These are phyloP conservation scores for Eremophila alpestris DNA, from an alignment of 2,797 vertebrate genomes.

Conservation along the genomic window DNA sequence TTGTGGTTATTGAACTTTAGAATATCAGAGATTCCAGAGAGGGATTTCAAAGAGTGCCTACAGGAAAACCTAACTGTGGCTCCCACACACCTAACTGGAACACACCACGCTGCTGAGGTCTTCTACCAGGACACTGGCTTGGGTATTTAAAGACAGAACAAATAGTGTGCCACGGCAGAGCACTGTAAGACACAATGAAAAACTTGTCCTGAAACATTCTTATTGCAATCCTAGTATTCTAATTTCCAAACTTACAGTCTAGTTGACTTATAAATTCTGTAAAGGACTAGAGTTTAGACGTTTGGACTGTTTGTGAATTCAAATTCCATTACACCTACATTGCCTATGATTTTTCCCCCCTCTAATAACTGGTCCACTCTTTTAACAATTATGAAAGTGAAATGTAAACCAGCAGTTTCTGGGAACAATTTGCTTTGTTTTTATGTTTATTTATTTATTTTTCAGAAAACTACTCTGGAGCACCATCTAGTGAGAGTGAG, in stretches of 20 bases:
- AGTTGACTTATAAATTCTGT: background rate
- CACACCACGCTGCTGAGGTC: background rate
- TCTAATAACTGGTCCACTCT: background rate
- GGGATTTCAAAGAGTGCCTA: background rate
- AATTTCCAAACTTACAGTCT: background rate
- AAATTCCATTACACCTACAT: background rate
- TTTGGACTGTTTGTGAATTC: background rate
- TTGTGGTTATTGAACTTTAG: background rate
- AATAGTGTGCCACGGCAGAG: background rate
- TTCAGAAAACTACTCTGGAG: constrained; percentile 29
- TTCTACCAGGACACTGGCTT: background rate
- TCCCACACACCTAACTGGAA: background rate
- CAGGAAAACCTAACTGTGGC: background rate
- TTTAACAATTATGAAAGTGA: background rate
- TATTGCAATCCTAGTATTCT: background rate
- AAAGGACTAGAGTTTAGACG: background rate
- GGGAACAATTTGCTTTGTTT: background rate
- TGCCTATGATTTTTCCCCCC: background rate
- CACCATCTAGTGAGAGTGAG: constrained; percentile 54
- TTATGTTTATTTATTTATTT: constrained; percentile 11
- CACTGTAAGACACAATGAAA: background rate
- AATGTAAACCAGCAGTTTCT: background rate
- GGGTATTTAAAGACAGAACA: background rate
- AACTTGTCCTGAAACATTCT: background rate
- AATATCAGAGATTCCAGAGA: background rate